Percentiles rank a stretch among this genome's conserved stretches.
Evolutionary conservation across 2,888 invertebrate species (phyloP).

Genomic region (Rhogogaster chlorosoma): DNA sequence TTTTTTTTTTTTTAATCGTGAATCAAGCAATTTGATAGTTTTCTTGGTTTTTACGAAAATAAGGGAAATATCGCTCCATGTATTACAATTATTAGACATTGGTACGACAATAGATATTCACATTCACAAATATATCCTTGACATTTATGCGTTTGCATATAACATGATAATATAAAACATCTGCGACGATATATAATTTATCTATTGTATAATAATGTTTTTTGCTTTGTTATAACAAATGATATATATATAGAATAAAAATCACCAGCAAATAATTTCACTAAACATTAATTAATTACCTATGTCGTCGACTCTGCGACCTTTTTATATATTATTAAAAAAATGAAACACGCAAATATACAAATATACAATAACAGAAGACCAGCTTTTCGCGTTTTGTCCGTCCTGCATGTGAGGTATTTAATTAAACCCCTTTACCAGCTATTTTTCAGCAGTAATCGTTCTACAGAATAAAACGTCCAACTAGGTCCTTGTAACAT

Average conservation of each 20-base stretch:
- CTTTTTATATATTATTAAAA: neutral
- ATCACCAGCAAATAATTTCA: neutral
- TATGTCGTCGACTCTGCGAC: neutral
- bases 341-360: neutral
- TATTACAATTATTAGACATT: constrained; percentile 22
- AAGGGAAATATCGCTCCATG: constrained; percentile 4
- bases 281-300: neutral
- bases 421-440: neutral
- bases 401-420: neutral
- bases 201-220: neutral
- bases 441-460: neutral
- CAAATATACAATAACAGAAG: neutral
- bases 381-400: neutral
- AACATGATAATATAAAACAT: constrained; percentile 33
- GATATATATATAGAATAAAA: neutral
- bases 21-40: constrained; percentile 35
- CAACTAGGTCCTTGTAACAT: neutral
- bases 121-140: constrained; percentile 55
- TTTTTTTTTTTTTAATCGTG: constrained; percentile 6
- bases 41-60: neutral
- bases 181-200: constrained; percentile 21
- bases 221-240: neutral
- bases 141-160: constrained; percentile 38
- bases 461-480: neutral
- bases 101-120: constrained; percentile 52